These are phyloP conservation scores for Pituophis catenifer DNA, from an alignment of 2,113 vertebrate species.

Conservation along the genomic window DNA sequence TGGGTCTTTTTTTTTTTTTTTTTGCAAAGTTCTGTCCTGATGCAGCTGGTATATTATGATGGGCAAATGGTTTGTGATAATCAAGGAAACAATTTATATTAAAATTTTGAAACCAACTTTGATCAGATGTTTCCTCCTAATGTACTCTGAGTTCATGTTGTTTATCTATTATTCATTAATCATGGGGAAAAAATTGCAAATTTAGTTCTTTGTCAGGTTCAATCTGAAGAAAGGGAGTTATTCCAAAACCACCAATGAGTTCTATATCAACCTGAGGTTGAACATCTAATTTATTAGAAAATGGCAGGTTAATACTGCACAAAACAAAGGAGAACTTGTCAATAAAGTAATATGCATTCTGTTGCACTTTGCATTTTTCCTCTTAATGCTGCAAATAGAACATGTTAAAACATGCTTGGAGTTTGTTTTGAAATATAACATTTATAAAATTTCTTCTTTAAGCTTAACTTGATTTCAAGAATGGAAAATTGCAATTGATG, in stretches of 20 bases:
- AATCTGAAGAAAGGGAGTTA: neutral
- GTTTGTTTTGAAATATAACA: neutral
- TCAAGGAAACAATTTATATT: constrained; percentile 2
- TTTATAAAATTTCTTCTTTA: neutral
- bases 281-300: neutral
- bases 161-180: neutral
- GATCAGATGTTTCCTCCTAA: neutral
- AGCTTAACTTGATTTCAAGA: neutral
- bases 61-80: neutral
- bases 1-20: neutral
- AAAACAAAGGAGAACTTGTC: neutral
- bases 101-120: neutral
- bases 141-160: neutral
- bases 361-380: neutral
- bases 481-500: neutral
- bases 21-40: neutral
- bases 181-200: neutral
- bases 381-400: neutral
- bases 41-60: neutral
- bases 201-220: neutral
- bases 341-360: neutral
- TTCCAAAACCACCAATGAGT: neutral
- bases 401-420: neutral
- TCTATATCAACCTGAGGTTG: neutral
- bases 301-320: neutral